phyloP scores from a whole-genome alignment of 1,140 invertebrate genomes.

The Cotesia chilonis region DNA sequence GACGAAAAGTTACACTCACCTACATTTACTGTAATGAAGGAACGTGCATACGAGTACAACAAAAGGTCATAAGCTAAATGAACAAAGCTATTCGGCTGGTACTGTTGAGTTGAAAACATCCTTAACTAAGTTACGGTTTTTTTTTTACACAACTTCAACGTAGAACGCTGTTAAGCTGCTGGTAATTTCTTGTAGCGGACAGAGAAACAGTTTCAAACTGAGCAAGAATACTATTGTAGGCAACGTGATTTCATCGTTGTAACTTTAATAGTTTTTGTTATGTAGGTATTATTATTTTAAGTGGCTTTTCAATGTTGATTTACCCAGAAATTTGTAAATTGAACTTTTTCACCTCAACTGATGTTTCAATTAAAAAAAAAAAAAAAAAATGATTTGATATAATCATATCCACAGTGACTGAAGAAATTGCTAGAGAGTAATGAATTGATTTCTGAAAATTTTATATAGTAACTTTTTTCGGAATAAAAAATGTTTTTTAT shows the following conservation, averaged over 20 bases:
- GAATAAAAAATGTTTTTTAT: no score
- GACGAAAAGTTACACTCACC: background rate
- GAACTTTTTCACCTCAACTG: no score
- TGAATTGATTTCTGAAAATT: no score
- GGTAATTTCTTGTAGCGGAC: background rate
- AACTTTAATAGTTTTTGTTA: background rate
- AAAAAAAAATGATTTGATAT: no score
- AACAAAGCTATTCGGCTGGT: background rate
- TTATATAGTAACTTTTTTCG: no score
- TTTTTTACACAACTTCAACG: background rate
- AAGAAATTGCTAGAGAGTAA: no score
- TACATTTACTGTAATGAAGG: slow-evolving; percentile 10
- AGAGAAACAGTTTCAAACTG: background rate
- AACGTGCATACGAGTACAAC: background rate
- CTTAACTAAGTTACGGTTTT: slow-evolving; percentile 1
- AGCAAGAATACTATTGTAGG: background rate
- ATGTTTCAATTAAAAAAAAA: no score
- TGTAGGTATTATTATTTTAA: no score
- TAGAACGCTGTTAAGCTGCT: slow-evolving; percentile 8
- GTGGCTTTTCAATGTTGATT: no score
- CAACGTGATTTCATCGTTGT: background rate
- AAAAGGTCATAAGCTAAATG: background rate
- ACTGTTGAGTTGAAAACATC: background rate
- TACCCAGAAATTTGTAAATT: no score
- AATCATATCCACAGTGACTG: no score